phyloP scores from a whole-genome alignment of 2,888 invertebrate species.

The Phalera bucephala region DNA sequence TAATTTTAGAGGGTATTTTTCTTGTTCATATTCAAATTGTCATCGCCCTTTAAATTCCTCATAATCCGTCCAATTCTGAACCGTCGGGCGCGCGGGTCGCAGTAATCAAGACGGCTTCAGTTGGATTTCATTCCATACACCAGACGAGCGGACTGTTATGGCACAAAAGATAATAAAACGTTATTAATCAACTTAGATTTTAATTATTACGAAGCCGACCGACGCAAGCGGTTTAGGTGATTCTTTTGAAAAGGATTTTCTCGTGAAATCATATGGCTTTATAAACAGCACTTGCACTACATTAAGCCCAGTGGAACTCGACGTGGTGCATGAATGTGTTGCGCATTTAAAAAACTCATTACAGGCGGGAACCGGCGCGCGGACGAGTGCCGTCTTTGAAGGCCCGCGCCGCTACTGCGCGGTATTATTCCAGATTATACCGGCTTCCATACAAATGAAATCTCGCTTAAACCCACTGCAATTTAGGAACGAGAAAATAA shows the following conservation, averaged over 20 bases:
- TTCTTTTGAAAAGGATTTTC: conserved; percentile 14
- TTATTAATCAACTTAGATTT: conserved; percentile 28
- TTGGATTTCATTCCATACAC: conserved; percentile 70
- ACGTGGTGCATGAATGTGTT: conserved; percentile 72
- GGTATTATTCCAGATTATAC: conserved; percentile 82
- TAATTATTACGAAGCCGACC: conserved; percentile 24
- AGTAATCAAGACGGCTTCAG: conserved; percentile 78
- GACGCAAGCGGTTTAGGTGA: conserved; percentile 6
- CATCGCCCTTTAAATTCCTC: conserved; percentile 80
- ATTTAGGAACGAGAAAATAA: conserved; percentile 80
- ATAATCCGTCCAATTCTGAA: conserved; percentile 81
- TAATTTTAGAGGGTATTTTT: conserved; percentile 67
- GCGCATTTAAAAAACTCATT: conserved; percentile 81
- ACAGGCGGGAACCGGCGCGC: conserved; percentile 73
- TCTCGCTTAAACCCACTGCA: conserved; percentile 81
- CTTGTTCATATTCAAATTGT: conserved; percentile 79
- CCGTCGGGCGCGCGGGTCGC: conserved; percentile 64
- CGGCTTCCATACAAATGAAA: conserved; percentile 81
- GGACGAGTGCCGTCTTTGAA: conserved; percentile 81
- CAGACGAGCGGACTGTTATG: conserved; percentile 53
- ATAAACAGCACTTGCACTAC: conserved; percentile 52
- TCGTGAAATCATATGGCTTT: conserved; percentile 32
- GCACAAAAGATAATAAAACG: conserved; percentile 38
- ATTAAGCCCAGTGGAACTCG: conserved; percentile 62
- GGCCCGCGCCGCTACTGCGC: conserved; percentile 70